A percentile compares a stretch with the other conserved stretches of the same genome.
Conservation (phyloP, 2,797 vertebrate genomes). For the Manis javanica region DNA sequence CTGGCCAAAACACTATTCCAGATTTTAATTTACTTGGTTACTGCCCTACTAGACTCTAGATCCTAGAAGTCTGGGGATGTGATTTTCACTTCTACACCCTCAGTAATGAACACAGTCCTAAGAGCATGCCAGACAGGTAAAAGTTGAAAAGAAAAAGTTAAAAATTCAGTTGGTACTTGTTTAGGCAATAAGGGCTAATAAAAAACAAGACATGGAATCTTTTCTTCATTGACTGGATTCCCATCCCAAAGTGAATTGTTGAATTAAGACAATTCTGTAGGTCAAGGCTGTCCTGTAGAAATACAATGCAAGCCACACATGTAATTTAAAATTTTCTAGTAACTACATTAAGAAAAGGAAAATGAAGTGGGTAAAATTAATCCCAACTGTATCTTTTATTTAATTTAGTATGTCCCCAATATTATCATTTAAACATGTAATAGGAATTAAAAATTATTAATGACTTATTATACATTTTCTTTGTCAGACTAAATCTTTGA, state of each 20-base stretch:
- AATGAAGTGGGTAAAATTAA: slow-evolving; percentile 9
- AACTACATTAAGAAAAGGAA: background rate
- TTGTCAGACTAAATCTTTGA: background rate
- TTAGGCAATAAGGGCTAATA: background rate
- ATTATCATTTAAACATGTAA: slow-evolving; percentile 43
- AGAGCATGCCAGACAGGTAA: background rate
- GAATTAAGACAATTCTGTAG: slow-evolving; percentile 4
- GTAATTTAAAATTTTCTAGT: slow-evolving; percentile 17
- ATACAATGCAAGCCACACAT: background rate
- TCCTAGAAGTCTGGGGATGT: background rate
- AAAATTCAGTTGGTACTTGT: background rate
- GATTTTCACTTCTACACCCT: background rate
- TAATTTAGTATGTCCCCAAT: background rate
- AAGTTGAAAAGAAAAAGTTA: background rate
- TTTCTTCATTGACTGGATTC: background rate
- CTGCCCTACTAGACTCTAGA: background rate
- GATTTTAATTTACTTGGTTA: slow-evolving; percentile 20
- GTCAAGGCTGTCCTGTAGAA: background rate
- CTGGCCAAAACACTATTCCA: background rate
- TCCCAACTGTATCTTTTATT: background rate
- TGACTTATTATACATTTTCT: background rate
- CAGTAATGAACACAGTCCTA: background rate
- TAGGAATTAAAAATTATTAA: background rate
- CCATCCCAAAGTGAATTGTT: background rate
- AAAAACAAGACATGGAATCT: background rate